Evolutionary conservation across 2,797 vertebrate genomes (phyloP).

Genomic region (Chrysocyon brachyurus): DNA sequence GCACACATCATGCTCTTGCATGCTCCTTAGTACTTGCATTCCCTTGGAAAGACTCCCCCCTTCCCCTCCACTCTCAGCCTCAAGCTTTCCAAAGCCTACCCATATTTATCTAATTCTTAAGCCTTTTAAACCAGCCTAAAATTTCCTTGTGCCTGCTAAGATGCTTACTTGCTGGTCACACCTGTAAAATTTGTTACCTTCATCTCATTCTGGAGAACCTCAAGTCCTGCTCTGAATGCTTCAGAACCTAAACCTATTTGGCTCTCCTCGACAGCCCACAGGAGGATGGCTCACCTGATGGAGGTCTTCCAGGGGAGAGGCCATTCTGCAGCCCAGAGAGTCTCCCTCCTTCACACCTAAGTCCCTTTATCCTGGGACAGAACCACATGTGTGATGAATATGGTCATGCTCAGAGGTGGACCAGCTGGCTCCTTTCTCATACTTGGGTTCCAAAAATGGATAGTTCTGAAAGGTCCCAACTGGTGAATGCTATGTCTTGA

Average conservation of each 20-base stretch:
- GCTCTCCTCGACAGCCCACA: neutral
- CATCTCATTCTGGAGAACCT: neutral
- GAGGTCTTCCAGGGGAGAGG: neutral
- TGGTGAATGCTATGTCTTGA: neutral
- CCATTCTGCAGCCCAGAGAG: neutral
- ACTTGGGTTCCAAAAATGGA: neutral
- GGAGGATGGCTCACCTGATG: neutral
- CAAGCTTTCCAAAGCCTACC: neutral
- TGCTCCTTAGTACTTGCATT: rapidly evolving
- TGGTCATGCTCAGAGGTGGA: neutral
- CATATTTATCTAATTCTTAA: neutral
- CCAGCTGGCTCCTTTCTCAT: neutral
- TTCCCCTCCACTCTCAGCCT: neutral
- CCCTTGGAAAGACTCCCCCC: neutral
- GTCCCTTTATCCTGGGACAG: neutral
- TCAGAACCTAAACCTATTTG: neutral
- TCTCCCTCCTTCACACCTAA: neutral
- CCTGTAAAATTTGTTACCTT: neutral
- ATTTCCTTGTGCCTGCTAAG: neutral
- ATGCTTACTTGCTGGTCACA: neutral
- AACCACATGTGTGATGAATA: neutral
- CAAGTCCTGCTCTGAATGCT: neutral
- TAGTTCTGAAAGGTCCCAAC: neutral
- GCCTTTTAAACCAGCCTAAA: neutral
- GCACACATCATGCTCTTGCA: rapidly evolving